A percentile compares a stretch with the other conserved stretches of the same genome.
These are phyloP conservation scores for Pantelozetes paolii DNA, from an alignment of 2,888 invertebrate genomes.

Conservation along the genomic window DNA sequence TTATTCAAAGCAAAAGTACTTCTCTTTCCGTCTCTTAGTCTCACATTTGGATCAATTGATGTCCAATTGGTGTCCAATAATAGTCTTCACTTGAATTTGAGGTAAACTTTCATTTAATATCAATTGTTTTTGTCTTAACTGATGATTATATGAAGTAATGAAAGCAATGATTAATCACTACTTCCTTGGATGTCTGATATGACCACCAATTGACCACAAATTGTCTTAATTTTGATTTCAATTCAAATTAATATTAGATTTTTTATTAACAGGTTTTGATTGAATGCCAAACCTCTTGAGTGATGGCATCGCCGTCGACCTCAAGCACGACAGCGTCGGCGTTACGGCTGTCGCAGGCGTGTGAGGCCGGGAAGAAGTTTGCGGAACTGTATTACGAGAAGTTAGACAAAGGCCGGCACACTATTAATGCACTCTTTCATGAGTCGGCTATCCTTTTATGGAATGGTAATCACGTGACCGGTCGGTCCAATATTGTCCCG, in stretches of 20 bases:
- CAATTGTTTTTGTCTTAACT: too few relatives aligned
- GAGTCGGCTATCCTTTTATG: conserved; percentile 79
- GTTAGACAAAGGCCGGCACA: conserved; percentile 76
- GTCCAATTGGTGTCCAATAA: too few relatives aligned
- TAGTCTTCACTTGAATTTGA: too few relatives aligned
- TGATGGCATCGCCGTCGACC: background rate
- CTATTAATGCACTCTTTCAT: conserved; percentile 70
- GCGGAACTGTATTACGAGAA: conserved; percentile 82
- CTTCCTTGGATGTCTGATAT: conserved; percentile 15
- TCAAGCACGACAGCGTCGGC: background rate
- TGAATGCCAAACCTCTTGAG: background rate
- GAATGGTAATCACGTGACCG: conserved; percentile 83
- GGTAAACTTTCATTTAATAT: too few relatives aligned
- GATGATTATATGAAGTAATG: too few relatives aligned
- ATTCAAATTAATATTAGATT: too few relatives aligned
- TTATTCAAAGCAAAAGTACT: too few relatives aligned
- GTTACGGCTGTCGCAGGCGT: conserved; percentile 65
- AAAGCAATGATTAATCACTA: too few relatives aligned
- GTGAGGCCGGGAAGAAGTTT: conserved; percentile 80
- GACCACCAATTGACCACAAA: too few relatives aligned
- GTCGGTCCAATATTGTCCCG: conserved; percentile 75
- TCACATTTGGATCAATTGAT: too few relatives aligned
- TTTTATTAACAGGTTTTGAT: background rate
- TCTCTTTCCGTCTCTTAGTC: too few relatives aligned
- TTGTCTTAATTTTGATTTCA: too few relatives aligned